Evolutionary conservation across 2,797 vertebrate species (phyloP), one percentile per base, ranked within the genome.

Genomic region (Jordanella pulchra): DNA sequence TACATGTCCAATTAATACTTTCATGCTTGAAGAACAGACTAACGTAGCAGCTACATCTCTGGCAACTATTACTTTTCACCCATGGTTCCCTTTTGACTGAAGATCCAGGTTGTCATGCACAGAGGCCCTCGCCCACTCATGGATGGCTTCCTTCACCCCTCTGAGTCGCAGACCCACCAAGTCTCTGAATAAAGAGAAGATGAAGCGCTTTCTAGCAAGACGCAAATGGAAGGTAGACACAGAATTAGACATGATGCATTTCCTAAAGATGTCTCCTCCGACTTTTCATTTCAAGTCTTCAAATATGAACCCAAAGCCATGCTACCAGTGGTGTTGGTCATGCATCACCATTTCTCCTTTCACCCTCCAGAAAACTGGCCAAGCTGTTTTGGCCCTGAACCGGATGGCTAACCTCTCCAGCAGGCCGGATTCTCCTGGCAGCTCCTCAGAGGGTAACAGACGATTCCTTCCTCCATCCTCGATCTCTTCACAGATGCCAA

Each of bases 221-320:
- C 91, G 86, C 65, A 96, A 96, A 82, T 97, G 96, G 96, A 96
- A 94, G 95, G 96, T 97, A 89, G 44, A n/a, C 21, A 0, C 13
- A 54, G 48, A 13, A 21, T 13, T 23, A 7, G 44, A 79, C 27
- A 69, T 60, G 42, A 44, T 25, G 28, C 15, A 25, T 73, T 79
- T 72, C 48, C 77, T 77, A 66, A 53, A 47, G 7, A 27, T n/a
- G 48, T 72, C 32, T 18, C 15, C 23, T 27, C 6, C 67, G 42
- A 72, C 72, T 73, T 87, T 89, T 81, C 71, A 15, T 67, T 73
- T 48, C 12, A 56, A 75, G 75, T 27, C 6, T 25, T 1, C 56
- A 42, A 51, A 27, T 9, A n/a, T 3, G 65, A 53, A 72, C 75
- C 74, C 23, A 21, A 53, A 82, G 82, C 75, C 39, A 53, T 9